phyloP scores from a whole-genome alignment of 2,888 invertebrate genomes.

The Tryphoninae sp. region DNA sequence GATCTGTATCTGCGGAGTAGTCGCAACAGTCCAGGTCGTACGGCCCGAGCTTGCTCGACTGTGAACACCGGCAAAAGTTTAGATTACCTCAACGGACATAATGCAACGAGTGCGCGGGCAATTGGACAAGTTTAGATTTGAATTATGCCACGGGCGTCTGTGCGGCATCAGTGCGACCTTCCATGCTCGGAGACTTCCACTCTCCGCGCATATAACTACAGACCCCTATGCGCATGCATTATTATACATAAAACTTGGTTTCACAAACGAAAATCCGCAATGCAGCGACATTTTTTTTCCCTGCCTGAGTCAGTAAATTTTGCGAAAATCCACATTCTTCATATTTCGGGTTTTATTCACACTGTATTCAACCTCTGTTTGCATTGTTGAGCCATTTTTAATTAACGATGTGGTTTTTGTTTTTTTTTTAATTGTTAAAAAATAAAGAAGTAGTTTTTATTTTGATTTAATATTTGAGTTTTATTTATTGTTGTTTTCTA shows the following conservation, averaged over 20 bases:
- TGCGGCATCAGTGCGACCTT: constrained; percentile 60
- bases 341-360: no score
- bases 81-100: constrained; percentile 76
- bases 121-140: constrained; percentile 77
- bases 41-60: constrained; percentile 21
- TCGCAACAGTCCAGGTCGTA: constrained; percentile 51
- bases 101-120: constrained; percentile 72
- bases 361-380: no score
- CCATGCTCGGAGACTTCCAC: constrained; percentile 41
- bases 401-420: no score
- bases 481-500: not conserved
- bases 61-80: constrained; percentile 71
- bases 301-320: not conserved
- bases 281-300: constrained; percentile 14
- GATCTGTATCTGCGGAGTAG: constrained; percentile 40
- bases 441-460: not conserved
- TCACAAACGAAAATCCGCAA: constrained; percentile 6
- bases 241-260: not conserved
- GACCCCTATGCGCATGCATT: constrained; percentile 6
- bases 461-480: not conserved
- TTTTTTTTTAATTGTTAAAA: not conserved
- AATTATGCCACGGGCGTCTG: constrained; percentile 69
- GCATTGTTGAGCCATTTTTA: no score
- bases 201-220: constrained; percentile 5
- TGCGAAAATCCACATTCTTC: not conserved